Percentiles rank a stretch among this genome's conserved stretches.
These are phyloP conservation scores for Tenualosa ilisha DNA, from an alignment of 2,797 vertebrate genomes.

Conservation along the genomic window DNA sequence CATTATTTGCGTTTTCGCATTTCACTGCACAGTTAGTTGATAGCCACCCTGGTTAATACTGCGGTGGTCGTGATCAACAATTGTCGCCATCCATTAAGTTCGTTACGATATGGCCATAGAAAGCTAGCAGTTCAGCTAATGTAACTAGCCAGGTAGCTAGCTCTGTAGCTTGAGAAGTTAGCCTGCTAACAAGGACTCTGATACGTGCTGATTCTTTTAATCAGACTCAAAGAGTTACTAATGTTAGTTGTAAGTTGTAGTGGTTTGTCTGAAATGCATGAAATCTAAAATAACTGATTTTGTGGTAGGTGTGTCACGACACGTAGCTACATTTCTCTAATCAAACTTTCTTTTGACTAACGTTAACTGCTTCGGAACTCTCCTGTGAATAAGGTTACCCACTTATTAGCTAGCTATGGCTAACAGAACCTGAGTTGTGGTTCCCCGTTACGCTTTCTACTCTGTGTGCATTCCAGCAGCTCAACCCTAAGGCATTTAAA, in stretches of 20 bases:
- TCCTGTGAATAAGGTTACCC: background rate
- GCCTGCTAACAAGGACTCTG: constrained; percentile 6
- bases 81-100: background rate
- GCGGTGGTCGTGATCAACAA: constrained; percentile 18
- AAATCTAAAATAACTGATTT: background rate
- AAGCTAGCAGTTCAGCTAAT: background rate
- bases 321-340: background rate
- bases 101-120: background rate
- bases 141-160: constrained; percentile 7
- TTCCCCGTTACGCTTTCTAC: background rate
- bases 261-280: background rate
- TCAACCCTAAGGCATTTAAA: background rate
- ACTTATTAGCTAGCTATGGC: background rate
- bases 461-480: background rate
- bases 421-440: background rate
- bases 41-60: background rate
- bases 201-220: background rate
- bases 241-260: background rate
- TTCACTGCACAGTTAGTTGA: background rate
- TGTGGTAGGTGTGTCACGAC: background rate
- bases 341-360: constrained; percentile 6
- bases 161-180: constrained; percentile 9
- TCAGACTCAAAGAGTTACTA: background rate
- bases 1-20: background rate
- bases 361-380: background rate